Evolutionary conservation across 35 echinoderm and acorn worm genomes (phyloP), one percentile per base, ranked within the genome.

Genomic region (Patiria miniata): DNA sequence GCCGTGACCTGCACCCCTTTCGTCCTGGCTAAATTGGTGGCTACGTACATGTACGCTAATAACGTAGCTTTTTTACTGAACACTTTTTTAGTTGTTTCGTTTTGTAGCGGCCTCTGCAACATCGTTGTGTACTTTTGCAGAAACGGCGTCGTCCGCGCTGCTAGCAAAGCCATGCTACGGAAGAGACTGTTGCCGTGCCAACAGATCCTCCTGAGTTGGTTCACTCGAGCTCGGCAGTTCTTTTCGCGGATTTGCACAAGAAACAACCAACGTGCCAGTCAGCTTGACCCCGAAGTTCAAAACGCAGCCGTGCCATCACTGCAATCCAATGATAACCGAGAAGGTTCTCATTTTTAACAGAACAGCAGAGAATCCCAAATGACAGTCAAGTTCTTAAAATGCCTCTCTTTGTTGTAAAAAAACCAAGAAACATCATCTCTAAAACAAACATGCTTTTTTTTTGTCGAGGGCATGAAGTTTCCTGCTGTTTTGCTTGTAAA

Each of bases 31-130:
- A 30, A 7, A 26, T 7, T 73, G 23, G 21, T 73, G 65, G 65
- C 65, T 14, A 28, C 42, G 4, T 47, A 36, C 0, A 32, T 36
- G 2, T 2, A 73, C 2, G 3, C 2, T n/a, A 73, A 2, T 30
- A 0, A 73, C 23, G 0, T 36, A 1, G 2, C 26, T 14, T 73
- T 1, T 2, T 2, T 73, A 10, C 7, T 9, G 15, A 73, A 16
- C 7, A 26, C 0, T 28, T 73, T 26, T 73, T 28, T 73, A 73
- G 10, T 73, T 5, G 10, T 73, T 16, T 32, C 65, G 29, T 73
- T 73, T 16, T 73, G 65, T 73, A 73, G 29, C 34, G 65, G 65
- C 34, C 34, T 73, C 65, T 73, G 65, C 29, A 73, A 73, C 26
- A 73, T 73, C 8, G 29, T 73, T 7, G 65, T 73, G 2, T 73